These are phyloP conservation scores for Micrastur ruficollis DNA, from an alignment of 2,797 vertebrate species.

Conservation along the genomic window DNA sequence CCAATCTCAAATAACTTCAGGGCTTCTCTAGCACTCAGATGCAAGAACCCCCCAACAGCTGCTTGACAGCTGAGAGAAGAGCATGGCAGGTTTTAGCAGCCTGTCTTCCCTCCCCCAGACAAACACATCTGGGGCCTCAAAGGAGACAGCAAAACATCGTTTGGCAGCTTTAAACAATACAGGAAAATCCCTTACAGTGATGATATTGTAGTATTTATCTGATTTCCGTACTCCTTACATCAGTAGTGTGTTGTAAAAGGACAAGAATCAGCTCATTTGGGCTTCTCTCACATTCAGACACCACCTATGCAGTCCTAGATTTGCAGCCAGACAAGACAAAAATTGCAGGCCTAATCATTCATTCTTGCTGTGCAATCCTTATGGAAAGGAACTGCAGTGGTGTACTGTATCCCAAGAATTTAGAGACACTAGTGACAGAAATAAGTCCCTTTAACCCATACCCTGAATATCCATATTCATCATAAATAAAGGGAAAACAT, in stretches of 20 bases:
- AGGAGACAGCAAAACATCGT: neutral
- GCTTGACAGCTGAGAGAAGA: neutral
- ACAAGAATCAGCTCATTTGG: neutral
- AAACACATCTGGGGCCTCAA: constrained; percentile 19
- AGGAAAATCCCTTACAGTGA: neutral
- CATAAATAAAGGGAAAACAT: neutral
- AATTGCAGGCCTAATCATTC: neutral
- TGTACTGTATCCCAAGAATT: neutral
- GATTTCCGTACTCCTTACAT: neutral
- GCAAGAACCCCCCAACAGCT: neutral
- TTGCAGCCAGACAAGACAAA: neutral
- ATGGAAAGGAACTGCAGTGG: neutral
- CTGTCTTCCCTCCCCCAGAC: neutral
- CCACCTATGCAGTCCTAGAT: neutral
- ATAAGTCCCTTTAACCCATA: neutral
- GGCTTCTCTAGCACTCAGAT: neutral
- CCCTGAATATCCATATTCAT: neutral
- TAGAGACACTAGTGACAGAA: neutral
- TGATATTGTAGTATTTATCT: neutral
- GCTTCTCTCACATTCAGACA: accelerated
- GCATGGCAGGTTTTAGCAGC: neutral
- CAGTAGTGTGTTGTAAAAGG: neutral
- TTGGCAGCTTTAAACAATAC: neutral
- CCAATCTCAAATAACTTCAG: neutral
- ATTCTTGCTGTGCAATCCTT: neutral